Conservation (phyloP, 1,140 invertebrate species). For the Hypothenemus hampei region DNA sequence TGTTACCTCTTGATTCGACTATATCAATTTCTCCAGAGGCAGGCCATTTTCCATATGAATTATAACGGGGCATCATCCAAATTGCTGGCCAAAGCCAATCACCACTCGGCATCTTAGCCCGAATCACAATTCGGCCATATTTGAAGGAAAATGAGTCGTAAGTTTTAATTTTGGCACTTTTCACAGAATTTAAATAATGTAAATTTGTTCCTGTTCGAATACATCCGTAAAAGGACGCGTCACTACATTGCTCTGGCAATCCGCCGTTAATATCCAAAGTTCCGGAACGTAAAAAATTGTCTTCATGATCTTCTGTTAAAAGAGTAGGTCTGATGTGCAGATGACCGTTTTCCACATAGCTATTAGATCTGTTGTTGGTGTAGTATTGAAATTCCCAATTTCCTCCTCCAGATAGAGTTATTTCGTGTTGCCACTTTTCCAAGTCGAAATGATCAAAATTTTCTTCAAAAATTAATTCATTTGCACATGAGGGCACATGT, state of each 20-base stretch:
- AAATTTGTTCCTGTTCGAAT: slow-evolving; percentile 45
- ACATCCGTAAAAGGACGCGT: slow-evolving; percentile 50
- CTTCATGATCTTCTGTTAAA: slow-evolving; percentile 54
- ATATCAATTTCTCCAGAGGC: slow-evolving; percentile 54
- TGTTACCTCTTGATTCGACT: slow-evolving; percentile 57
- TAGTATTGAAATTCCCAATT: slow-evolving; percentile 73
- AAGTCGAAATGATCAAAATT: slow-evolving; percentile 59
- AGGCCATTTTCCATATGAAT: slow-evolving; percentile 54
- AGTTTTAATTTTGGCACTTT: slow-evolving; percentile 62
- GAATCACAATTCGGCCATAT: slow-evolving; percentile 63
- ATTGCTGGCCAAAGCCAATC: slow-evolving; percentile 72
- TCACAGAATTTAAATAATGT: slow-evolving; percentile 55
- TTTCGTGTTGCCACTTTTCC: slow-evolving; percentile 62
- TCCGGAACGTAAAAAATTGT: slow-evolving; percentile 52
- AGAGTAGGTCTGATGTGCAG: slow-evolving; percentile 58
- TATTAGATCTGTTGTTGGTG: slow-evolving; percentile 60
- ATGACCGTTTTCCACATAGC: slow-evolving; percentile 53
- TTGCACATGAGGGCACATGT: slow-evolving; percentile 44
- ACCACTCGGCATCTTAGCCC: slow-evolving; percentile 64
- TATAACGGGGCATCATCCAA: slow-evolving; percentile 56
- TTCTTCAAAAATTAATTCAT: slow-evolving; percentile 60
- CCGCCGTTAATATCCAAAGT: slow-evolving; percentile 54
- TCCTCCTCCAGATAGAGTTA: slow-evolving; percentile 60
- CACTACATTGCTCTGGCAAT: slow-evolving; percentile 57
- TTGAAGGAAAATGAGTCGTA: slow-evolving; percentile 58